A percentile compares a stretch with the other conserved stretches of the same genome.
Evolutionary conservation across 2,888 invertebrate species (phyloP).

Genomic region (Patella pellucida): DNA sequence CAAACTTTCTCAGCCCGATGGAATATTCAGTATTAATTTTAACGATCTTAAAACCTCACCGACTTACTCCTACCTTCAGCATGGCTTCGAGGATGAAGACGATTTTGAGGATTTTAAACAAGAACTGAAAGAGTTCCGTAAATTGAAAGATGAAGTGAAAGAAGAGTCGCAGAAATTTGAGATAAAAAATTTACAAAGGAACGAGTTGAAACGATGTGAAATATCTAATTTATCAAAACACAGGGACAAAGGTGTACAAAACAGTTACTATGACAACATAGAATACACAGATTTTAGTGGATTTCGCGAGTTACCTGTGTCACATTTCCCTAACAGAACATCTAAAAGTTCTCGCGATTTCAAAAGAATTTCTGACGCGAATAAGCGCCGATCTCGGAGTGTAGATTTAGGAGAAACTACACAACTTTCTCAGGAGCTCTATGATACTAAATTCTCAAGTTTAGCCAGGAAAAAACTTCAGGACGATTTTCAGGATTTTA

Average conservation of each 20-base stretch:
- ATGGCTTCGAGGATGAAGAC: slow-evolving; percentile 57
- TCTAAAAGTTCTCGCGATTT: background rate
- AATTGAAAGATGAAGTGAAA: slow-evolving; percentile 28
- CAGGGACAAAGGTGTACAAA: background rate
- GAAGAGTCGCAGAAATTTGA: slow-evolving; percentile 8
- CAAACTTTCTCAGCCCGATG: slow-evolving; percentile 17
- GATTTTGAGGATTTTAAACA: slow-evolving; percentile 65
- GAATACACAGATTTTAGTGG: background rate
- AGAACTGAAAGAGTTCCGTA: slow-evolving; percentile 50
- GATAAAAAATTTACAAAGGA: slow-evolving; percentile 20
- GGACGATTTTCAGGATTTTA: slow-evolving; percentile 1
- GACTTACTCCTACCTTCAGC: slow-evolving; percentile 46
- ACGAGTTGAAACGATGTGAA: slow-evolving; percentile 33
- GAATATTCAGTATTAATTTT: slow-evolving; percentile 42
- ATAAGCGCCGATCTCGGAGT: background rate
- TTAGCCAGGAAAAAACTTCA: background rate
- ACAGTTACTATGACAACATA: background rate
- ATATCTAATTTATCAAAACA: slow-evolving; percentile 1
- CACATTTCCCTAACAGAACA: background rate
- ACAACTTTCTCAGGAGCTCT: background rate
- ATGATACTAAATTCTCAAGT: background rate
- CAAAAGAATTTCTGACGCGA: background rate
- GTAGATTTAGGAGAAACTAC: background rate
- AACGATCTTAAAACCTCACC: slow-evolving; percentile 44
- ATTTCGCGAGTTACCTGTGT: background rate